Evolutionary conservation across 2,113 vertebrate genomes (phyloP).

Genomic region (Mesocricetus auratus): DNA sequence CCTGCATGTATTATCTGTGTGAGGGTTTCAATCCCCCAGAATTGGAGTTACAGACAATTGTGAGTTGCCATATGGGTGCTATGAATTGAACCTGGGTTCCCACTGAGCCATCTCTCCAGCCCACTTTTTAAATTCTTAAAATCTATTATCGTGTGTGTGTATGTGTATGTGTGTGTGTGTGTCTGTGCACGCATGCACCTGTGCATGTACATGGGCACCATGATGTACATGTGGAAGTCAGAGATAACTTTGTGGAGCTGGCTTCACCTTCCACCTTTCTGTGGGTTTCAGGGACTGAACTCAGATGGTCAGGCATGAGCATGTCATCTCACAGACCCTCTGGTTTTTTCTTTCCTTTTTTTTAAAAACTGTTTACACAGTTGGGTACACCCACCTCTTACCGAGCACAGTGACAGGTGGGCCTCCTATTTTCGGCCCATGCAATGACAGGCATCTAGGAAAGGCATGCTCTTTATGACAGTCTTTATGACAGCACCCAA

Average conservation of each 20-base stretch:
- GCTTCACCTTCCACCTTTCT: neutral
- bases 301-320: neutral
- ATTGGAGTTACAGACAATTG: too few species aligned
- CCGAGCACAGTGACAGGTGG: neutral
- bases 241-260: neutral
- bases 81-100: too few species aligned
- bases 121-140: neutral
- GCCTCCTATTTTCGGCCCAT: neutral
- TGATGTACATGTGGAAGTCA: neutral
- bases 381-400: neutral
- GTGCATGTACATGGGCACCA: accelerated
- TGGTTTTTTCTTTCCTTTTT: neutral
- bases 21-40: too few species aligned
- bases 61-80: too few species aligned
- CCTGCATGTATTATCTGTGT: too few species aligned
- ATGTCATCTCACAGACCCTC: neutral
- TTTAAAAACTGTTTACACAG: neutral
- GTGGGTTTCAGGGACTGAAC: neutral
- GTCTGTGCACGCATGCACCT: neutral
- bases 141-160: neutral
- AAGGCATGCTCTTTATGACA: neutral
- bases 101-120: too few species aligned
- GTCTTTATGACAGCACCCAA: neutral
- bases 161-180: neutral
- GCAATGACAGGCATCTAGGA: neutral